Percentiles rank a stretch among this genome's conserved stretches.
Evolutionary conservation across 2,888 invertebrate species (phyloP).

Genomic region (Noctua pronuba): DNA sequence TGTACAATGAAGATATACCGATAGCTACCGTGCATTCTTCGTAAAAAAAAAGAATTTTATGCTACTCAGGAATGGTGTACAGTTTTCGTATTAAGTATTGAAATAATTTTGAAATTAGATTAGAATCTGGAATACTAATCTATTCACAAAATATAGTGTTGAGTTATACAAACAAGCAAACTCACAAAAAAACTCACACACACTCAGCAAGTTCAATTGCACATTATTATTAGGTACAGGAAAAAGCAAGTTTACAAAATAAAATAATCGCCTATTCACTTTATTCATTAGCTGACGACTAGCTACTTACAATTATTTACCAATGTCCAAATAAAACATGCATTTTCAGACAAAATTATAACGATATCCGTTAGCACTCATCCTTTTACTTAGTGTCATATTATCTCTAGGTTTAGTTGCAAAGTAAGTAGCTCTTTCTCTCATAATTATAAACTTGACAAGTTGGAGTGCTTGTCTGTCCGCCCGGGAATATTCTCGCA

Average conservation of each 20-base stretch:
- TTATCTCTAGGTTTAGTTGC: constrained; percentile 17
- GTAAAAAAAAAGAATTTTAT: background rate
- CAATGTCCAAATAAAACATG: background rate
- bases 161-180: background rate
- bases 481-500: constrained; percentile 48
- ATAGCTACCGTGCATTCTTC: background rate
- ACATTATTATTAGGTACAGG: background rate
- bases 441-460: constrained; percentile 54
- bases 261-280: background rate
- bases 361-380: background rate
- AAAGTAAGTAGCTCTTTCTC: constrained; percentile 27
- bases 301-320: background rate
- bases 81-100: background rate
- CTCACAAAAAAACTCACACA: background rate
- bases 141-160: background rate
- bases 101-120: background rate
- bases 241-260: background rate
- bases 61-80: background rate
- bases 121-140: background rate
- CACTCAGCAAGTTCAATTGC: background rate
- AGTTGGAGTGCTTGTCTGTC: constrained; percentile 48
- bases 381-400: constrained; percentile 9
- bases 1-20: too few species aligned
- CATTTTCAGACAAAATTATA: constrained; percentile 9
- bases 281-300: background rate